Base-by-base conservation (phyloP, 2,113 vertebrate genomes). In the Pteronura brasiliensis region DNA sequence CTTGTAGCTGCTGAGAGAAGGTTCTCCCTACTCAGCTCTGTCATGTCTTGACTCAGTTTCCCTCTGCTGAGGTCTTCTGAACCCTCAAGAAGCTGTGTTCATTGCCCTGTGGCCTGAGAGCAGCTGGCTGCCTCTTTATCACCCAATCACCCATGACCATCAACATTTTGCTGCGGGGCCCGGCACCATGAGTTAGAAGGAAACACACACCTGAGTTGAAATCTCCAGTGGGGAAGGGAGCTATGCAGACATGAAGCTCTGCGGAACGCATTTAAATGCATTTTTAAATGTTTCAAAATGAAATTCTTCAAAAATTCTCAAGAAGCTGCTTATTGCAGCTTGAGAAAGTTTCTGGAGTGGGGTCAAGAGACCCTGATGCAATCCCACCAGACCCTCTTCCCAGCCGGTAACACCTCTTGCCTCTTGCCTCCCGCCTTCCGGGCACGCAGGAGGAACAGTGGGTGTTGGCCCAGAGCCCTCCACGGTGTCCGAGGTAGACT, bases 221-320 rank as follows among this genome's bases (percentile, higher is more conserved):
- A 14, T 14, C 65, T 76, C 76, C 42, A 9, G 14, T 20, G 44
- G 20, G 63, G 71, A 52, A 25, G 36, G 3, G 27, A 31, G 74
- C 74, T 47, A 47, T 27, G 39, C 5, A 18, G 80, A 39, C 15
- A 0, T n/a, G 27, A 29, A 17, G 34, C 25, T 61, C 57, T 23
- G 21, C 36, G 31, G 90, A 36, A 20, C 25, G 10, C 1, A 17
- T 61, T 47, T 67, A 67, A 21, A 44, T n/a, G 49, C 29, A 29
- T 74, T 81, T 97, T 88, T 44, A 88, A 31, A 47, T 69, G 67
- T 82, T 44, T 21, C n/a, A 86, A 76, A 59, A 36, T 77, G 91
- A 82, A 95, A 18, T 2, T 34, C 69, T n/a, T 69, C 34, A 36
- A 6, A 15, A 94, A 55, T 77, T 86, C 52, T 90, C 69, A 42